phyloP scores from a whole-genome alignment of 2,797 vertebrate genomes.

The Ptychadena robeensis region DNA sequence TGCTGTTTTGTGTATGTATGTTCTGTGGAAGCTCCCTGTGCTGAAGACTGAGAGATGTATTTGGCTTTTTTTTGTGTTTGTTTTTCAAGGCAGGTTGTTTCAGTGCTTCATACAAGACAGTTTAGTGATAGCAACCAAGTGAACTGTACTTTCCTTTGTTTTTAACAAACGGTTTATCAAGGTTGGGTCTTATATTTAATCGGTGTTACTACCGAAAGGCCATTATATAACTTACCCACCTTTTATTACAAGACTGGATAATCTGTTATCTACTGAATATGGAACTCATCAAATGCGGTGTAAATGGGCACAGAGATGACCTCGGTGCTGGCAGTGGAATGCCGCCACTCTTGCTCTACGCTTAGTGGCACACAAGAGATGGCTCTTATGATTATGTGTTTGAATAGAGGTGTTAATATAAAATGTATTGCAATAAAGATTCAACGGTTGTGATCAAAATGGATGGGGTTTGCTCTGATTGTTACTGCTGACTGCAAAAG shows the following conservation, averaged over 20 bases:
- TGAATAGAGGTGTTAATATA: conserved; percentile 31
- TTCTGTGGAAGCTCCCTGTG: conserved; percentile 57
- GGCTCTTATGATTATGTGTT: conserved; percentile 34
- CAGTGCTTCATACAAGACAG: conserved; percentile 38
- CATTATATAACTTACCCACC: background rate
- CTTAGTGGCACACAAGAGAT: conserved; percentile 26
- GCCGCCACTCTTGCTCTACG: conserved; percentile 16
- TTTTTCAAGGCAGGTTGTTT: conserved; percentile 43
- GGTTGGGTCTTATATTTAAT: background rate
- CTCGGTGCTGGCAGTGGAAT: background rate
- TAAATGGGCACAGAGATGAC: background rate
- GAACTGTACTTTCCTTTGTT: conserved; percentile 28
- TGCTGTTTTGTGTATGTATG: conserved; percentile 59
- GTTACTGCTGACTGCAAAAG: conserved; percentile 34
- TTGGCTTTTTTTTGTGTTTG: conserved; percentile 57
- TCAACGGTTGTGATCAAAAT: background rate
- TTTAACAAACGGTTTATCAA: background rate
- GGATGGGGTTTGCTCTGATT: background rate
- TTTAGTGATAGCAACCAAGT: conserved; percentile 23
- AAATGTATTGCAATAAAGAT: conserved; percentile 29
- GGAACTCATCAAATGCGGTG: conserved; percentile 8
- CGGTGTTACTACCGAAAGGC: conserved; percentile 7
- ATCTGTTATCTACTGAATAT: conserved; percentile 6
- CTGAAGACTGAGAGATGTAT: conserved; percentile 48
- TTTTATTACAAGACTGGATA: conserved; percentile 5